A percentile compares a stretch with the other conserved stretches of the same genome.
These are phyloP conservation scores for Mastomys coucha DNA, from an alignment of 2,113 vertebrate species.

Conservation along the genomic window DNA sequence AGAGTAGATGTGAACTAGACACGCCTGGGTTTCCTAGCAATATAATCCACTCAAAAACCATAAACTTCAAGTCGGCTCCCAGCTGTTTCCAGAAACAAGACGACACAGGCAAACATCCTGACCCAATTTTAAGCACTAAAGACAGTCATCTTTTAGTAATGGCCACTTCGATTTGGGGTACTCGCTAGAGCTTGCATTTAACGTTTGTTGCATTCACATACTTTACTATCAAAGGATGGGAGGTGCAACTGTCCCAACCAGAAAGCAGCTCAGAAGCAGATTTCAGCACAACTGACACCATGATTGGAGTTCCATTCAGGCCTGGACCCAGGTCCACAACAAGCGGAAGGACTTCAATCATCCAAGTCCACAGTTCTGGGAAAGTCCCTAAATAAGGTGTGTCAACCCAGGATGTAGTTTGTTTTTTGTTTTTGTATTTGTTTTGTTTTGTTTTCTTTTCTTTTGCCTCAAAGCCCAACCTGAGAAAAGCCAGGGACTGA, in stretches of 20 bases:
- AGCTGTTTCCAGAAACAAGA: neutral
- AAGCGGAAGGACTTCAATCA: neutral
- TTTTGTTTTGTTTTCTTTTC: too few relatives aligned
- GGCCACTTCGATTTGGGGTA: neutral
- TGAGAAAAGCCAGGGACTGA: neutral
- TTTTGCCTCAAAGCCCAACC: neutral
- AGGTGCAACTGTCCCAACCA: neutral
- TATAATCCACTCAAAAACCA: neutral
- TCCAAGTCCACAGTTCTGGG: neutral
- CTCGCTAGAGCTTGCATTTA: neutral
- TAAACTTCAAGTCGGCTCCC: neutral
- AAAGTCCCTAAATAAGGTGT: neutral
- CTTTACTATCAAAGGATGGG: neutral
- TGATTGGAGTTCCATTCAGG: neutral
- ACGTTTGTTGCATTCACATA: neutral
- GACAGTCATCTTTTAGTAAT: neutral
- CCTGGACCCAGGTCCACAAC: too few relatives aligned
- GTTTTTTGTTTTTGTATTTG: too few relatives aligned
- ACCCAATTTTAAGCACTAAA: neutral
- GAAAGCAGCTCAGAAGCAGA: neutral
- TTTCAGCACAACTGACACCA: neutral
- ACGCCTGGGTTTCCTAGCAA: neutral
- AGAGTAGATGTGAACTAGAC: neutral
- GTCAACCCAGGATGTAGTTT: neutral
- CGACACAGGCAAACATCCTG: neutral